Base-by-base conservation (phyloP, 2,113 vertebrate species). In the Morone chrysops region DNA sequence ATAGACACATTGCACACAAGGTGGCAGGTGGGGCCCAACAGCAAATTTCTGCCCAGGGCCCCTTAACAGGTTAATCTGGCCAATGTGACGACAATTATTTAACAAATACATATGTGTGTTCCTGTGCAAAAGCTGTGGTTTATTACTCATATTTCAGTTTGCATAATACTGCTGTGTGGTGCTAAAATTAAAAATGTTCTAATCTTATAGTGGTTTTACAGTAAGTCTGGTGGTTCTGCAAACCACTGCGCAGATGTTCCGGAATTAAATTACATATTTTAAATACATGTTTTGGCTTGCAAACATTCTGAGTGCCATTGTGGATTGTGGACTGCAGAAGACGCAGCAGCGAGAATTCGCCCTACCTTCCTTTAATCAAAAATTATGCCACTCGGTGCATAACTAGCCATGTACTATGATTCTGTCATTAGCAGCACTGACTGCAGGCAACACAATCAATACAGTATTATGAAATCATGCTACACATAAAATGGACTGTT, bases 371-470 rank as follows among this genome's bases (percentile, higher is more conserved):
- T 50, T 53, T 66, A 60, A 84, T 82, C 73, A 66, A 38, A 79
- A 74, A 84, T 75, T 11, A 74, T 76, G 53, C 59, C 65, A 71
- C 61, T 76, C 25, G 68, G 51, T 76, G 56, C 72, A 25, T 68
- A 81, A 75, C 76, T 10, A 77, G 62, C 65, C 51, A 31, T 66
- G 62, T 57, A 45, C 63, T 79, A 57, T 75, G 60, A 89, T n/a
- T 77, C 36, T 74, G 69, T 88, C 85, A 84, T 91, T 82, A 81
- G 79, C 73, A 62, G 31, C 72, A 73, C 61, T 68, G 83, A 86
- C 76, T 20, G 50, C 60, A 78, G 61, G 79, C 84, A 87, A 47
- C 65, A 14, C 47, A 63, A 82, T 87, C 88, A 81, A 81, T 81
- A 62, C 45, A 40, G n/a, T 75, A 63, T 78, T 75, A 80, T 83